Evolutionary conservation across 2,797 vertebrate species (phyloP).

Genomic region (Limnodromus scolopaceus): DNA sequence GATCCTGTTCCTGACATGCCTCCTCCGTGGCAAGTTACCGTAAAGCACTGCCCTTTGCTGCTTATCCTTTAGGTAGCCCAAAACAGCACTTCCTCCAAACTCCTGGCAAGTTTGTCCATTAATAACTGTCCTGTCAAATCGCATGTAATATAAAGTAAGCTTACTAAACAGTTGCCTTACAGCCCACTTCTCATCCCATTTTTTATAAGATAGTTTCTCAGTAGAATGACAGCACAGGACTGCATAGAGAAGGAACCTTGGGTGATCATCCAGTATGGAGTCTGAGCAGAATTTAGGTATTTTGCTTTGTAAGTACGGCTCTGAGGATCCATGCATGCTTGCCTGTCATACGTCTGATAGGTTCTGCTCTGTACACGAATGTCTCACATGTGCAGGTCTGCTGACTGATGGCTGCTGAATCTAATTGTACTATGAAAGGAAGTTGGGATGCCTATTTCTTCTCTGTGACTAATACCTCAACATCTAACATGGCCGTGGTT

Average conservation of each 20-base stretch:
- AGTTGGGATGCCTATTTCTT: neutral
- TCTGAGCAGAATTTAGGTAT: neutral
- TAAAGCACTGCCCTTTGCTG: neutral
- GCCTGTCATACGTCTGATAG: neutral
- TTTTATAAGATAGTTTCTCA: neutral
- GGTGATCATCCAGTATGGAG: neutral
- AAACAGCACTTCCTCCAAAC: neutral
- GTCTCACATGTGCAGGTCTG: neutral
- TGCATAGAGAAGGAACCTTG: neutral
- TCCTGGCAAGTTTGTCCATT: neutral
- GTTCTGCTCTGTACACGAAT: rapidly evolving
- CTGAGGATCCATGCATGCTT: rapidly evolving
- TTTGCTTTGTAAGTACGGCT: neutral
- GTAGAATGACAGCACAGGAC: neutral
- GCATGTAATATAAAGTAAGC: neutral
- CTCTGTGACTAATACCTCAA: neutral
- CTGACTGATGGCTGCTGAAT: neutral
- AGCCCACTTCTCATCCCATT: neutral
- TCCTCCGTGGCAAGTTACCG: neutral
- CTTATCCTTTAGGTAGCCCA: neutral
- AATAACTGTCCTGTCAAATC: neutral
- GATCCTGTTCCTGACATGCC: neutral
- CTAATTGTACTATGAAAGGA: neutral
- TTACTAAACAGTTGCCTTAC: neutral
- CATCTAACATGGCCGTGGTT: neutral